Conservation (phyloP, 2,888 invertebrate genomes). For the Coelopa pilipes region DNA sequence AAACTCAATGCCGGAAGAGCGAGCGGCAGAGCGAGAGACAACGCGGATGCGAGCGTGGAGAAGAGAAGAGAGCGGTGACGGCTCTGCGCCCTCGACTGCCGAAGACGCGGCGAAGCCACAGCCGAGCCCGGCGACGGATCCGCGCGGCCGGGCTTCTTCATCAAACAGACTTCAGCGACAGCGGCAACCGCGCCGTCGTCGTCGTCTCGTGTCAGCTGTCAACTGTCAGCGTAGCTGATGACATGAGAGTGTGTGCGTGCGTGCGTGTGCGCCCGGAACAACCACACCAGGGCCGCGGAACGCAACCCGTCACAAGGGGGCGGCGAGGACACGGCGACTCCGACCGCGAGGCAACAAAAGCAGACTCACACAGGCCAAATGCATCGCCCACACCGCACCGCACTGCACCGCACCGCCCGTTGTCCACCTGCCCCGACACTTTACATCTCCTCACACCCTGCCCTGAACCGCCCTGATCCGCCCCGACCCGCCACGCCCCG, state of each 20-base stretch:
- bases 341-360: not conserved
- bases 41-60: constrained; percentile 29
- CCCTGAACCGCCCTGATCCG: not conserved
- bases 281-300: not conserved
- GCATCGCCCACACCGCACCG: not conserved
- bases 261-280: not conserved
- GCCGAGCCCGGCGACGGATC: no score
- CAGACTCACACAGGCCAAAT: constrained; percentile 4
- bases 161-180: not conserved
- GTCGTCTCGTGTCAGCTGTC: constrained; percentile 55
- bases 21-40: no score
- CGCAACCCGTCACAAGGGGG: not conserved
- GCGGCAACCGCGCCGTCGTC: no score
- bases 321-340: constrained; percentile 33
- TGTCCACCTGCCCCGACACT: constrained; percentile 13
- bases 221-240: constrained; percentile 60
- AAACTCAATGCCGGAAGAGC: no score
- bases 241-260: not conserved
- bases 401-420: no score
- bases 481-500: not conserved
- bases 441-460: constrained; percentile 10
- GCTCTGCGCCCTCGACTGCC: no score
- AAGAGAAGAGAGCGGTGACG: not conserved
- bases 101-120: no score
- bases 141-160: not conserved